Percentiles rank a stretch among this genome's conserved stretches.
Conservation (phyloP, 2,797 vertebrate genomes). For the Loriculus beryllinus region DNA sequence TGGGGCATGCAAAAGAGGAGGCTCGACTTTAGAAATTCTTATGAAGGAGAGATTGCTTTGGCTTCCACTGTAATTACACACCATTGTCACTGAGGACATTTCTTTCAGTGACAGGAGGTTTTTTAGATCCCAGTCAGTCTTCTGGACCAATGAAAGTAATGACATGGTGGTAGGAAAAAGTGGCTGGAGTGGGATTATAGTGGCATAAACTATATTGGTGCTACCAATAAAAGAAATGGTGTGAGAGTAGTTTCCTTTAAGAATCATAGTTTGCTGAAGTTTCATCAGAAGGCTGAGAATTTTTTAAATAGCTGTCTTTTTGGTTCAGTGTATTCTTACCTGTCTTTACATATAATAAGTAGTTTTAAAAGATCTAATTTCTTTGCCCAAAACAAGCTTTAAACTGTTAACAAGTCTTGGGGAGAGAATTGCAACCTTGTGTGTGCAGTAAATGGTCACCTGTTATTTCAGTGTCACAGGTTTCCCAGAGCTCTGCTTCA, state of each 20-base stretch:
- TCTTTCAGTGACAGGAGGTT: background rate
- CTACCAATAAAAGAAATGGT: background rate
- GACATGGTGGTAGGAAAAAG: background rate
- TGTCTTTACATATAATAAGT: background rate
- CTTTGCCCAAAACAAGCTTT: background rate
- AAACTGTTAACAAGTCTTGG: background rate
- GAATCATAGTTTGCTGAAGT: background rate
- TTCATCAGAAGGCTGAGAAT: background rate
- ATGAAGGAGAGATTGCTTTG: background rate
- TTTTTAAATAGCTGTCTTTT: background rate
- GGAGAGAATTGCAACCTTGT: slow-evolving; percentile 16
- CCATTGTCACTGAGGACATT: background rate
- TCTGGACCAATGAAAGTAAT: background rate
- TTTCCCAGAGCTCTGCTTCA: background rate
- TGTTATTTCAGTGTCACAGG: background rate
- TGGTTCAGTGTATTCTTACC: background rate
- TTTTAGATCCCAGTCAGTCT: background rate
- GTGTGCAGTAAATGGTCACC: background rate
- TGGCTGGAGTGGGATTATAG: background rate
- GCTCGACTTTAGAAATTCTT: background rate
- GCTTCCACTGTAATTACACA: background rate
- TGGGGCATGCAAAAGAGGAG: background rate
- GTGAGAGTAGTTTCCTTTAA: background rate
- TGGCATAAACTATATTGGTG: background rate
- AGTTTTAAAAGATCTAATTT: background rate